Conservation (phyloP, 2,113 vertebrate genomes). For the Acrocephalus arundinaceus region DNA sequence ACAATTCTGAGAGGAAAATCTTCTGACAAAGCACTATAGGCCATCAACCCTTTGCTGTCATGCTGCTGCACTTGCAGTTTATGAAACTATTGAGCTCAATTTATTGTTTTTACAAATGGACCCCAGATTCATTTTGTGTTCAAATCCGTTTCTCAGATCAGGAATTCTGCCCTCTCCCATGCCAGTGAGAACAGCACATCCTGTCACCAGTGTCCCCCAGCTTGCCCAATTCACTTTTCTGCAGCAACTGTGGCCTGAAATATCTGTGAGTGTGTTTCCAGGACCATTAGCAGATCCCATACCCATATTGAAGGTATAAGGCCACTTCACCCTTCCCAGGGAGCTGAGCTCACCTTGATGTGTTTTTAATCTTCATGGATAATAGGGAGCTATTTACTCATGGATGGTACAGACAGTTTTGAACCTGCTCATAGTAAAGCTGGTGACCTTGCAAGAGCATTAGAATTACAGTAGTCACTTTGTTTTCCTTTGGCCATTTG, state of each 20-base stretch:
- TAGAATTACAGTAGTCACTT: not conserved
- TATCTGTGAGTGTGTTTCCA: not conserved
- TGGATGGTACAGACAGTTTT: not conserved
- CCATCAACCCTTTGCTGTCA: conserved; percentile 36
- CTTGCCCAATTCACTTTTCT: not conserved
- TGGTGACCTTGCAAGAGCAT: not conserved
- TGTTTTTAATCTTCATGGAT: not conserved
- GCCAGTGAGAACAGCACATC: not conserved
- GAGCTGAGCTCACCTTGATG: not conserved
- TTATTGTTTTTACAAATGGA: conserved; percentile 26
- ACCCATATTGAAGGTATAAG: not conserved
- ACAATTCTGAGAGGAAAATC: conserved; percentile 42
- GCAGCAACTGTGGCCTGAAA: not conserved
- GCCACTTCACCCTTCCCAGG: not conserved
- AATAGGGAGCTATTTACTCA: not conserved
- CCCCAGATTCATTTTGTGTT: not conserved
- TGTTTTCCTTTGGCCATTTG: not conserved
- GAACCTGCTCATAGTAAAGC: not conserved
- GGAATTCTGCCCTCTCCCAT: not conserved
- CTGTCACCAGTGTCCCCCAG: not conserved
- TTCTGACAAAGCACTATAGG: conserved; percentile 45
- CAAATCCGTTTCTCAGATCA: not conserved
- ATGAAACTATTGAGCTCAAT: conserved; percentile 9
- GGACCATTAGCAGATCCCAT: not conserved
- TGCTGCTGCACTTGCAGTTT: conserved; percentile 6